phyloP scores from a whole-genome alignment of 92 coral and sea anemone genomes.

The Plumapathes pennacea region DNA sequence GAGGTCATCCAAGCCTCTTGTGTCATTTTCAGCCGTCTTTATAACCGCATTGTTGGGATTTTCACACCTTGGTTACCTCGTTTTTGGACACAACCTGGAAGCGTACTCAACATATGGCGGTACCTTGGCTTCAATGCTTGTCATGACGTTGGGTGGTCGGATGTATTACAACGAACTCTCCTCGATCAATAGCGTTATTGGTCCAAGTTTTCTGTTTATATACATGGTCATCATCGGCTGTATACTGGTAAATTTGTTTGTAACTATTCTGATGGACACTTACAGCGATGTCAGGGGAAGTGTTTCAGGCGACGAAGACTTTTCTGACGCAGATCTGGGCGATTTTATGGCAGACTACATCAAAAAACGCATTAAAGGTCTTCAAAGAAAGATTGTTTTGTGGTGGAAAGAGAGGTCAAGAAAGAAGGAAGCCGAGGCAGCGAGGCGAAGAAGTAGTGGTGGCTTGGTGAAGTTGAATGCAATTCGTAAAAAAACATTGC shows the following conservation, averaged over 20 bases:
- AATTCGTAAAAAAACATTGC: too few relatives aligned
- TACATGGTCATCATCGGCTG: conserved; percentile 43
- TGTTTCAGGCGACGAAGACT: too few relatives aligned
- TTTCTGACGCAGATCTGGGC: too few relatives aligned
- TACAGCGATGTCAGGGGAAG: too few relatives aligned
- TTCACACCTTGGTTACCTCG: conserved; percentile 64
- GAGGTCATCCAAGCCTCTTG: conserved; percentile 50
- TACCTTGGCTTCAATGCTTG: conserved; percentile 46
- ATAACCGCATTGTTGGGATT: conserved; percentile 56
- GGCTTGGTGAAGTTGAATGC: too few relatives aligned
- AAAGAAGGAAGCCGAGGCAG: too few relatives aligned
- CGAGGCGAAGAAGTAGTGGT: too few relatives aligned
- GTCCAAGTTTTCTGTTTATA: conserved; percentile 53
- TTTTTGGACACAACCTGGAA: conserved; percentile 59
- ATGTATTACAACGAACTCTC: conserved; percentile 42
- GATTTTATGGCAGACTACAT: too few relatives aligned
- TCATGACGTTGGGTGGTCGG: conserved; percentile 64
- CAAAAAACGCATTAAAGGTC: too few relatives aligned
- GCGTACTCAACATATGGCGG: conserved; percentile 59
- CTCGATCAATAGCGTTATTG: conserved; percentile 34
- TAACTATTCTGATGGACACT: conserved; percentile 64
- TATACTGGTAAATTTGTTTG: conserved; percentile 52
- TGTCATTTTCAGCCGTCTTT: conserved; percentile 58
- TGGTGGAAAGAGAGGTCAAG: too few relatives aligned
- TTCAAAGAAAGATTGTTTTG: too few relatives aligned